Base-by-base conservation (phyloP, 2,888 invertebrate species). In the Pyrocoelia pectoralis region DNA sequence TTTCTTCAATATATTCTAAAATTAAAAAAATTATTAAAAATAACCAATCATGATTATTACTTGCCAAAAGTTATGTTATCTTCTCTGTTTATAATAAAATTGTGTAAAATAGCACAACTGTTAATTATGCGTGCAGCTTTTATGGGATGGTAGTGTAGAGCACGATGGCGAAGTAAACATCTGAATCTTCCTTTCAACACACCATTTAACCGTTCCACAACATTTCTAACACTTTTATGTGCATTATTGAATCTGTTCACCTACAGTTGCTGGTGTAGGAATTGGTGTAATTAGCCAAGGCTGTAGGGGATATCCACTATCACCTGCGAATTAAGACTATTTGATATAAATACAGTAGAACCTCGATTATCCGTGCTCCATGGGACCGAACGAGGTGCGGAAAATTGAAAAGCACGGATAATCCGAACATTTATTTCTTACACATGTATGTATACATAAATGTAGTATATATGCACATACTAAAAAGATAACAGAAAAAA, bases 71-170 rank as follows among this genome's bases (percentile, higher is more conserved):
- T n/a, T n/a, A n/a, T n/a, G n/a, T n/a, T n/a, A n/a, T 43, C 13
- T 43, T 15, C 41, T 43, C 41, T 43, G 2, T 43, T 15, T 13
- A 43, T 15, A 43, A 13, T 14, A 13, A 12, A 43, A 51, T 58
- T 62, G 33, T 62, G 62, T 15, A 62, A 40, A 58, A 58, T 17
- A 24, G 38, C 53, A 53, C 52, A 52, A 10, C 50, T 38, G 41
- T 62, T 46, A 19, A 62, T 62, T 10, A 62, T 62, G 43, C 40
- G 41, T n/a, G 57, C 43, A 10, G 57, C 62, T 38, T 33, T 49
- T 13, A 43, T 5, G 10, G 56, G 56, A 56, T 51, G n/a, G 33
- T 62, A 62, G 17, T 62, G 56, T 33, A 62, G 28, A 12, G 46
- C 33, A 18, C 56, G 18, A 19, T 56, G 52, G 3, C 46, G 28